A percentile compares a stretch with the other conserved stretches of the same genome.
Conservation (phyloP, 2,888 invertebrate genomes). For the Spisula subtruncata region DNA sequence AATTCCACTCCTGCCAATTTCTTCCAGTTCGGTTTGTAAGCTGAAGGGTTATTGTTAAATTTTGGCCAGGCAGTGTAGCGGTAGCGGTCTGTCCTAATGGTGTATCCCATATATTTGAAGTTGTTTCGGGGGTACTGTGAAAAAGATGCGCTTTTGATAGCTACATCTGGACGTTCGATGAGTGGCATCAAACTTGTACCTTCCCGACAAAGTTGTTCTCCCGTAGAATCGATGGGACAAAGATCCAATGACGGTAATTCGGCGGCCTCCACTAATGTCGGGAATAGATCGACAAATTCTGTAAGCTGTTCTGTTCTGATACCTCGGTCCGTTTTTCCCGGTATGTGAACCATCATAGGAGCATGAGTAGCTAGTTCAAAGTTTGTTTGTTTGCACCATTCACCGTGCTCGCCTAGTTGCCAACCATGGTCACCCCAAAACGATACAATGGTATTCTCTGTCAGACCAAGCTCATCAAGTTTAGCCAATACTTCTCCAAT, state of each 20-base stretch:
- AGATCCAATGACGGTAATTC: constrained; percentile 68
- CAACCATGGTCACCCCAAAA: too few relatives aligned
- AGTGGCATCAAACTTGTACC: constrained; percentile 76
- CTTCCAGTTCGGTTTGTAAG: constrained; percentile 64
- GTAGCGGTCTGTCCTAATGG: constrained; percentile 72
- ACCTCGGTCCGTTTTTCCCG: constrained; percentile 76
- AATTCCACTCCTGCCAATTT: constrained; percentile 91
- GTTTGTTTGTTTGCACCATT: too few relatives aligned
- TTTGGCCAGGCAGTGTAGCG: constrained; percentile 73
- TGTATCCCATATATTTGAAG: constrained; percentile 77
- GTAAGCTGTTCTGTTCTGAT: constrained; percentile 67
- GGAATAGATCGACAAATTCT: too few relatives aligned
- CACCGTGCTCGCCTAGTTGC: too few relatives aligned
- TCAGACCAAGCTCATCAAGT: constrained; percentile 67
- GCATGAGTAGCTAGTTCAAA: too few relatives aligned
- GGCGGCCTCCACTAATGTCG: constrained; percentile 79
- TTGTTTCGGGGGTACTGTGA: constrained; percentile 74
- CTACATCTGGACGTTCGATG: constrained; percentile 51
- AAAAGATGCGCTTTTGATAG: constrained; percentile 66
- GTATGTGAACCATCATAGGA: constrained; percentile 79
- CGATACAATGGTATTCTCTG: too few relatives aligned
- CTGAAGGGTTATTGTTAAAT: constrained; percentile 55
- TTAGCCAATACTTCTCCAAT: constrained; percentile 70
- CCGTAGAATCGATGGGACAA: too few relatives aligned
- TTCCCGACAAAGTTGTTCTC: constrained; percentile 71